Evolutionary conservation across 2,797 vertebrate species (phyloP).

Genomic region (Gouania willdenowi): DNA sequence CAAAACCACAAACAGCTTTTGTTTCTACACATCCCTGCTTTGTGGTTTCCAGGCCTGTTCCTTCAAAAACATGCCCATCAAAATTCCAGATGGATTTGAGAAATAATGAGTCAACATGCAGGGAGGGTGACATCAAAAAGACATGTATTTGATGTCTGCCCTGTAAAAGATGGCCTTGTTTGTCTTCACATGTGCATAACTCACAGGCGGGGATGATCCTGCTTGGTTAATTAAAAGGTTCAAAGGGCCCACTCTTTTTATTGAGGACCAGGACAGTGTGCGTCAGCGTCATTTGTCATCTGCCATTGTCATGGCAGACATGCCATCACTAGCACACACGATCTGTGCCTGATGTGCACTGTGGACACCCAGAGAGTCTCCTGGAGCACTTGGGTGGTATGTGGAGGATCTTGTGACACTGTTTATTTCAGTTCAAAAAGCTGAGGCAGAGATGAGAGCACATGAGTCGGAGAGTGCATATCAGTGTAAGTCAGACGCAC

Average conservation of each 20-base stretch:
- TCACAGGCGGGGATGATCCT: slow-evolving; percentile 64
- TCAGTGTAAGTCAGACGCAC: slow-evolving; percentile 54
- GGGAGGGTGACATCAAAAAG: slow-evolving; percentile 69
- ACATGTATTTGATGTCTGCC: slow-evolving; percentile 72
- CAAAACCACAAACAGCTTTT: slow-evolving; percentile 74
- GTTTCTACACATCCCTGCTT: slow-evolving; percentile 73
- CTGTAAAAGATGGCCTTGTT: slow-evolving; percentile 75
- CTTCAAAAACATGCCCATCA: slow-evolving; percentile 77
- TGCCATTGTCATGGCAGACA: slow-evolving; percentile 51
- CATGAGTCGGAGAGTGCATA: slow-evolving; percentile 57
- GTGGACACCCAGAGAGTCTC: slow-evolving; percentile 40
- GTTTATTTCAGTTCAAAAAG: slow-evolving; percentile 69
- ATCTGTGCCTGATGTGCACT: slow-evolving; percentile 16
- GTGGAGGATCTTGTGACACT: slow-evolving; percentile 55
- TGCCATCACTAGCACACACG: slow-evolving; percentile 32
- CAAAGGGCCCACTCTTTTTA: slow-evolving; percentile 68
- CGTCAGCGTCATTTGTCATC: slow-evolving; percentile 64
- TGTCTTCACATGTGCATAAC: slow-evolving; percentile 68
- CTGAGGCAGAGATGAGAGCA: slow-evolving; percentile 56
- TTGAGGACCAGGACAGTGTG: slow-evolving; percentile 56
- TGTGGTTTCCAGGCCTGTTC: slow-evolving; percentile 68
- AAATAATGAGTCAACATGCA: slow-evolving; percentile 73
- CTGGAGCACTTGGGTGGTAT: slow-evolving; percentile 66
- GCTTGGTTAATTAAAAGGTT: slow-evolving; percentile 77
- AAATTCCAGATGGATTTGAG: slow-evolving; percentile 77